Evolutionary conservation across 2,113 vertebrate genomes (phyloP), one percentile per base, ranked within the genome.

Genomic region (Peromyscus californicus): DNA sequence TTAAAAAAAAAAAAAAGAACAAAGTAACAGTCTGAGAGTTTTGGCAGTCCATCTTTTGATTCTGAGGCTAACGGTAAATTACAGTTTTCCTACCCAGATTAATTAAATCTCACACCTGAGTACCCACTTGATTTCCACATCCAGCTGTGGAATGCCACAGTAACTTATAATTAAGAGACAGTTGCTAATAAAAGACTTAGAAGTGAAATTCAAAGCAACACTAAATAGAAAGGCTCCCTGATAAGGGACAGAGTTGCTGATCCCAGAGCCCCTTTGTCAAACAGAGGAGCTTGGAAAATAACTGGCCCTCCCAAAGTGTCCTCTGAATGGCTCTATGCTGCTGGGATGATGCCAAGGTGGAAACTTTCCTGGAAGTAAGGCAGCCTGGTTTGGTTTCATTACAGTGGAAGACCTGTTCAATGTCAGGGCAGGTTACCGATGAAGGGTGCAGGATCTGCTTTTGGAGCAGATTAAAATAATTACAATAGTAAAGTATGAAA

Each of bases 111-210:
- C 90, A 98, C 97, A 69, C 97, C 89, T 97, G 97, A 97, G 93
- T 97, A 90, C 91, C 82, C 97, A 97, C 98, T 98, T 98, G 96
- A 96, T 98, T 98, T 98, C 97, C 95, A 91, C 91, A 97, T 97
- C 96, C 97, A 96, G 95, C 95, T 97, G 89, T 94, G 96, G 87
- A 97, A 96, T 65, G 84, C 98, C 97, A 96, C 90, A 93, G 93
- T 76, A 97, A 95, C 93, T 95, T 95, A 48, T 96, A 98, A 98
- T 98, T 98, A 97, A 98, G 87, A 98, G 97, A 90, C 19, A 7
- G 93, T 96, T 95, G 74, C 76, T 93, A 97, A 93, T 96, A 95
- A 90, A 90, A 96, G 95, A 85, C 91, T 95, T 96, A 67, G 22
- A 97, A 70, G 70, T 98, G 89, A 97, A 98, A 97, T 97, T 0